These are phyloP conservation scores for Anguilla obscura DNA, from an alignment of 2,797 vertebrate species.

Conservation along the genomic window DNA sequence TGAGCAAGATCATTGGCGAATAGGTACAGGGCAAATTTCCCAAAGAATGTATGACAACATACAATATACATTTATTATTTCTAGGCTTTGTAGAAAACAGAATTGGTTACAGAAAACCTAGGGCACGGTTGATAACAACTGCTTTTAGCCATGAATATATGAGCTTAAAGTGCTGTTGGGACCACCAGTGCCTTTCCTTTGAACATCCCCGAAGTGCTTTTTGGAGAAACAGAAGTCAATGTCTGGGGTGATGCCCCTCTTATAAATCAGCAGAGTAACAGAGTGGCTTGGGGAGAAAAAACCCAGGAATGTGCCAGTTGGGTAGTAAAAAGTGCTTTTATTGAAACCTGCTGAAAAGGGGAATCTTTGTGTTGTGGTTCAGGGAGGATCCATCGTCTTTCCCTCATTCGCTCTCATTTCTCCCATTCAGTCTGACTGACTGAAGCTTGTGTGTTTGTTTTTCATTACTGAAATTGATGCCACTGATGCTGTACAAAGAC, in stretches of 20 bases:
- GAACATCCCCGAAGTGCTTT: conserved; percentile 27
- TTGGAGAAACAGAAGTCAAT: conserved; percentile 22
- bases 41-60: neutral
- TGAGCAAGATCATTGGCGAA: neutral
- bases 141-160: neutral
- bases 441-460: neutral
- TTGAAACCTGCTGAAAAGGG: conserved; percentile 50
- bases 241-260: conserved; percentile 40
- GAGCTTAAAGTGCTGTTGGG: neutral
- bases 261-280: conserved; percentile 37
- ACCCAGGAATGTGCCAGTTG: conserved; percentile 7
- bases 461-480: neutral
- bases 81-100: neutral
- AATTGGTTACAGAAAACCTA: neutral
- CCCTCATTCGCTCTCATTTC: neutral
- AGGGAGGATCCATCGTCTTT: conserved; percentile 21
- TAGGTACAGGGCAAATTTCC: neutral
- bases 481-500: neutral
- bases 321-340: conserved; percentile 30
- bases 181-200: neutral
- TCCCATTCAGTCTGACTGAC: neutral
- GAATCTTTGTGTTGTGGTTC: conserved; percentile 32
- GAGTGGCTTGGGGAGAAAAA: neutral
- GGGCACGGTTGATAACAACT: neutral
- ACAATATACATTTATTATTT: neutral